phyloP scores from a whole-genome alignment of 2,113 vertebrate genomes.

The Leptobrachium ailaonicum region DNA sequence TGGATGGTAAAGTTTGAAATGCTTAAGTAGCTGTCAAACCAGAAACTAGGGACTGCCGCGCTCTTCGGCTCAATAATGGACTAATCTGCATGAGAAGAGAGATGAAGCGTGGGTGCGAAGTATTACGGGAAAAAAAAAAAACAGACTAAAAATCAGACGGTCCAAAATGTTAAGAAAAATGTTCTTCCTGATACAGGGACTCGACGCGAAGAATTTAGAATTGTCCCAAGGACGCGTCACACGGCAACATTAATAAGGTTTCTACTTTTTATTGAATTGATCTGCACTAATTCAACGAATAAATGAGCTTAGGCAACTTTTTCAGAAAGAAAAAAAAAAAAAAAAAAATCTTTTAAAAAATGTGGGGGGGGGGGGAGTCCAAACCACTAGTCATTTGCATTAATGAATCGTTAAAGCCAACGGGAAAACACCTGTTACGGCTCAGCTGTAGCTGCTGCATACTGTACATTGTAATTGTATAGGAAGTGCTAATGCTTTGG shows the following conservation, averaged over 20 bases:
- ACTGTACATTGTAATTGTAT: too few relatives aligned
- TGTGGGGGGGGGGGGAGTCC: too few relatives aligned
- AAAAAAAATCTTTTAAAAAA: too few relatives aligned
- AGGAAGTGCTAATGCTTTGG: too few relatives aligned
- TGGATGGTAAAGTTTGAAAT: constrained; percentile 30
- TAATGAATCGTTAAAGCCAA: too few relatives aligned
- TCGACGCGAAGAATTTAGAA: constrained; percentile 9
- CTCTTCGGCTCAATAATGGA: constrained; percentile 41
- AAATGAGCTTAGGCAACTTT: too few relatives aligned
- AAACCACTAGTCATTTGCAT: too few relatives aligned
- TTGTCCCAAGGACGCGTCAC: constrained; percentile 6
- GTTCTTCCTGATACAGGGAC: constrained; percentile 18
- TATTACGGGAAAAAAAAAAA: constrained; percentile 12
- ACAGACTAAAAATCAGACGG: constrained; percentile 40
- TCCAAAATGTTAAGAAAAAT: constrained; percentile 8
- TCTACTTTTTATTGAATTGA: too few relatives aligned
- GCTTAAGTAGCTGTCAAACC: constrained; percentile 48
- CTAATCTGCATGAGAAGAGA: constrained; percentile 46
- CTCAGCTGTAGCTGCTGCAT: too few relatives aligned
- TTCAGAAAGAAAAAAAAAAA: too few relatives aligned
- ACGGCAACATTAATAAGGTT: neutral
- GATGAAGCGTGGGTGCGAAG: constrained; percentile 38
- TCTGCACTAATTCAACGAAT: too few relatives aligned
- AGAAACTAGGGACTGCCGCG: constrained; percentile 19
- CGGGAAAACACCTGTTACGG: too few relatives aligned